phyloP scores from a whole-genome alignment of 1,140 invertebrate species.

The Papilio glaucus region DNA sequence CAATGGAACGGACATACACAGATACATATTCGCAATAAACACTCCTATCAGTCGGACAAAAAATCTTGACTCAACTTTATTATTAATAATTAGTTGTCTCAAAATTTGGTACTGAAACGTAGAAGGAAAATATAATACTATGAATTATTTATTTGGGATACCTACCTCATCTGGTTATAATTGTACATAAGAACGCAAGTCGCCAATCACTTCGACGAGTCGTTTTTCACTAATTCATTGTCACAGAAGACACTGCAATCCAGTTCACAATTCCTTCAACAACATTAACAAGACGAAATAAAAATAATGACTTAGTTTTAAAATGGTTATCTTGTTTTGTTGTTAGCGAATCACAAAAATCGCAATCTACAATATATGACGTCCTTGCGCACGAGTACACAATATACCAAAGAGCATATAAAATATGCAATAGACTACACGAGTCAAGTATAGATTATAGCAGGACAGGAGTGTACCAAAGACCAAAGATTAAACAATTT shows the following conservation, averaged over 20 bases:
- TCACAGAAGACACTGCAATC: conserved; percentile 29
- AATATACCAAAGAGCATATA: not conserved
- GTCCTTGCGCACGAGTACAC: not conserved
- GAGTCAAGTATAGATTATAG: not conserved
- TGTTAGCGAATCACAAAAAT: not conserved
- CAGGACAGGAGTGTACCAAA: not conserved
- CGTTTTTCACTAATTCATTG: conserved; percentile 18
- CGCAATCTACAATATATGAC: not conserved
- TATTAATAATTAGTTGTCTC: too few species aligned
- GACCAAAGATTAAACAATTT: not conserved
- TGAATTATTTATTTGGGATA: conserved; percentile 17
- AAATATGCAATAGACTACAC: not conserved
- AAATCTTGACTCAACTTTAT: too few species aligned
- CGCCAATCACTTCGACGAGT: not conserved
- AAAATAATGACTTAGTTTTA: not conserved
- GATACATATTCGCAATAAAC: too few species aligned
- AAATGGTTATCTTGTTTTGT: not conserved
- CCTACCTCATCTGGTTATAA: conserved; percentile 19
- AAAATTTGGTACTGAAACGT: not conserved
- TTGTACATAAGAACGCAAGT: not conserved
- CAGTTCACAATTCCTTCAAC: not conserved
- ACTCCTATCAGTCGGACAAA: too few species aligned
- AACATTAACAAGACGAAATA: not conserved
- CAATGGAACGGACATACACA: too few species aligned
- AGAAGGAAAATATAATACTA: not conserved